Evolutionary conservation across 2,888 invertebrate genomes (phyloP).

Genomic region (Amblyteles armatorius): DNA sequence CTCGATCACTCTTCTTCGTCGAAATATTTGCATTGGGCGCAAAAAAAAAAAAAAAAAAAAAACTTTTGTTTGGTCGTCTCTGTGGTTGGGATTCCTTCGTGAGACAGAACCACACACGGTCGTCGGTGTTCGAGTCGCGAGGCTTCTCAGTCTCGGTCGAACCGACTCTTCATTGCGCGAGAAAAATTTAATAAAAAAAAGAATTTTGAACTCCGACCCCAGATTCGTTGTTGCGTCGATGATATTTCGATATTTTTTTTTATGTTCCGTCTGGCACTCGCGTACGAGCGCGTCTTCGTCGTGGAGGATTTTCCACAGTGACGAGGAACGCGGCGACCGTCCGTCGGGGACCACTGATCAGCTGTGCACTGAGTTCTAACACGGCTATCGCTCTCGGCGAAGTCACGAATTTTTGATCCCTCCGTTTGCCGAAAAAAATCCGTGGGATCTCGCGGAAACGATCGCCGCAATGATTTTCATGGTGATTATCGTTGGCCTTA

Average conservation of each 20-base stretch:
- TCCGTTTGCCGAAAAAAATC: conserved; percentile 10
- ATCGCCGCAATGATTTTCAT: neutral
- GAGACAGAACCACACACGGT: conserved; percentile 7
- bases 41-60: conserved; percentile 2
- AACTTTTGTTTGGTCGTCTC: conserved; percentile 27
- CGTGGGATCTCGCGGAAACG: neutral
- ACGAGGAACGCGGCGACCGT: conserved; percentile 73
- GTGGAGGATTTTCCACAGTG: conserved; percentile 60
- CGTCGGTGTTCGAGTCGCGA: conserved; percentile 17
- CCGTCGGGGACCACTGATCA: conserved; percentile 79
- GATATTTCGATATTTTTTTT: conserved; percentile 43
- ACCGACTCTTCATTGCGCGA: conserved; percentile 42
- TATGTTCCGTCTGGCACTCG: conserved; percentile 26
- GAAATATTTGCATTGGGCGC: conserved; percentile 36
- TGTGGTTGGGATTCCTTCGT: neutral
- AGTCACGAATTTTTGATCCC: neutral
- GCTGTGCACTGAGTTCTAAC: conserved; percentile 79
- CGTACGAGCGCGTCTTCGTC: conserved; percentile 46
- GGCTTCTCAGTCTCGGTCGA: conserved; percentile 41
- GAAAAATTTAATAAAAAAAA: conserved; percentile 36
- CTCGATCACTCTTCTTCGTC: conserved; percentile 48
- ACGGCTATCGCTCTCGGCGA: conserved; percentile 53
- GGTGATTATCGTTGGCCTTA: neutral
- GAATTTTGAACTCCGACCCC: neutral
- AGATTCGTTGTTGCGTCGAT: conserved; percentile 27